phyloP scores from a whole-genome alignment of 2,888 invertebrate genomes.

The Apoda limacodes region DNA sequence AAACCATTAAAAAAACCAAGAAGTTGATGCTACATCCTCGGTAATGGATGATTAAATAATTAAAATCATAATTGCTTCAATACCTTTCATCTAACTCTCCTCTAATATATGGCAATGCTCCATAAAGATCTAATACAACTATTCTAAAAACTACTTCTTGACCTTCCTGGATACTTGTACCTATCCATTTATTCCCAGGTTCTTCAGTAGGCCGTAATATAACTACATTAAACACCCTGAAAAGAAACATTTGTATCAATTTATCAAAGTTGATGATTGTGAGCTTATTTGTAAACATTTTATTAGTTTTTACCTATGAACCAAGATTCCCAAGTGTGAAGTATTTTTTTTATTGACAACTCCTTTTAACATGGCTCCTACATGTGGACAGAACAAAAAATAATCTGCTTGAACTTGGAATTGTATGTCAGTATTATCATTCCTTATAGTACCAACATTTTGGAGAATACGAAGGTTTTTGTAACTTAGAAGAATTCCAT shows the following conservation, averaged over 20 bases:
- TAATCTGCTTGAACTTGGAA: constrained; percentile 77
- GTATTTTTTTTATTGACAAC: constrained; percentile 75
- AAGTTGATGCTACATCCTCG: not conserved
- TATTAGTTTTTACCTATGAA: constrained; percentile 64
- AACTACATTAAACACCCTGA: constrained; percentile 76
- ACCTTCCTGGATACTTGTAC: constrained; percentile 64
- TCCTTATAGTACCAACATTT: constrained; percentile 67
- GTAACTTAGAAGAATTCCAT: constrained; percentile 76
- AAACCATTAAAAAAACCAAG: no score
- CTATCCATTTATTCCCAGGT: constrained; percentile 68
- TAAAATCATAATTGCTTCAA: constrained; percentile 2
- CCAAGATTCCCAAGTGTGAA: constrained; percentile 76
- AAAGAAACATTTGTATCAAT: no score
- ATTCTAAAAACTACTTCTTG: constrained; percentile 73
- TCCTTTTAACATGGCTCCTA: constrained; percentile 72
- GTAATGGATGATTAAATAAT: not conserved
- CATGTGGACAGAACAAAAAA: constrained; percentile 72
- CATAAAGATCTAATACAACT: constrained; percentile 67
- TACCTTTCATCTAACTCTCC: constrained; percentile 69
- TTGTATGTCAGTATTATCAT: constrained; percentile 74
- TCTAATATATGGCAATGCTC: constrained; percentile 73
- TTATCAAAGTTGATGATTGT: no score
- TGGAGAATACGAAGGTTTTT: constrained; percentile 72
- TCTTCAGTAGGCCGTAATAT: constrained; percentile 69
- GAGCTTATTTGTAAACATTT: no score